A percentile compares a stretch with the other conserved stretches of the same genome.
Evolutionary conservation across 2,113 vertebrate species (phyloP).

Genomic region (Chinchilla lanigera): DNA sequence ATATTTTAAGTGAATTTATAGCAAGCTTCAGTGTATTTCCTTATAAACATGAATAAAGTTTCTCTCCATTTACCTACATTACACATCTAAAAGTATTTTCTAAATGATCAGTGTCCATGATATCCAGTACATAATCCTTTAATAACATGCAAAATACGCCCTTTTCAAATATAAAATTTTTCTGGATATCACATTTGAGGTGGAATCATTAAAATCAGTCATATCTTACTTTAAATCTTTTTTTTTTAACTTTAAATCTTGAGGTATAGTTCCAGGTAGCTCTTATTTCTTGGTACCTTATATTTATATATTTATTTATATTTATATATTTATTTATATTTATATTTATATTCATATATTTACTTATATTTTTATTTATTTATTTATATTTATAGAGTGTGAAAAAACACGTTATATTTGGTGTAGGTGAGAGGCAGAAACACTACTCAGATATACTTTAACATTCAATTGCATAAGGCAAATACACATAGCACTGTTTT

Average conservation of each 20-base stretch:
- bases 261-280: background rate
- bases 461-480: conserved; percentile 36
- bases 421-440: background rate
- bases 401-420: background rate
- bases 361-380: too few species aligned
- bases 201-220: background rate
- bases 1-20: background rate
- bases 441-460: background rate
- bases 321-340: too few species aligned
- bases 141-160: background rate
- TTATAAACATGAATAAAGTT: background rate
- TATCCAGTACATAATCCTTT: background rate
- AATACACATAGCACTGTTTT: conserved; percentile 25
- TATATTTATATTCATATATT: too few species aligned
- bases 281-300: background rate
- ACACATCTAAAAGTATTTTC: background rate
- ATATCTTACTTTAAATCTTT: background rate
- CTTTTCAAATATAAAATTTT: too few species aligned
- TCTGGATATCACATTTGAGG: background rate
- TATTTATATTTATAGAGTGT: too few species aligned
- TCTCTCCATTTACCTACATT: background rate
- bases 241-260: too few species aligned
- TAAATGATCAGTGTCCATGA: background rate
- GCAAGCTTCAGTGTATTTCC: background rate
- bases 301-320: too few species aligned